Conservation (phyloP, 1,140 invertebrate species). For the Hormaphis cornu region DNA sequence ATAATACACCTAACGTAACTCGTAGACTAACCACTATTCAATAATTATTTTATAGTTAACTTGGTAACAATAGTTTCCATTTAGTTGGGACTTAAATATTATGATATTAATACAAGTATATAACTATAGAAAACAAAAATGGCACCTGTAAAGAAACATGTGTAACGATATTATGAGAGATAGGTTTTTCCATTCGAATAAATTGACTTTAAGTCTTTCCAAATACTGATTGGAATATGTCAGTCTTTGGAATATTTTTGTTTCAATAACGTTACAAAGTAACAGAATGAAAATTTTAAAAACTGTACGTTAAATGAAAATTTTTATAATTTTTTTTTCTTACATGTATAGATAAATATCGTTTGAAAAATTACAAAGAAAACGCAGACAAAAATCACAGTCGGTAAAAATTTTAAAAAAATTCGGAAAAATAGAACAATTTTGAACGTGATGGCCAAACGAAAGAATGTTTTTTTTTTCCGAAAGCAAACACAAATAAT, state of each 20-base stretch:
- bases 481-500: background rate
- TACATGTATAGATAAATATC: background rate
- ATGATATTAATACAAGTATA: slow-evolving; percentile 3
- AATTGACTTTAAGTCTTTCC: slow-evolving; percentile 30
- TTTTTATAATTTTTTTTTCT: background rate
- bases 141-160: slow-evolving; percentile 29
- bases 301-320: background rate
- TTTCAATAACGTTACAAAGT: slow-evolving; percentile 27
- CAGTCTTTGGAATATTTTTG: slow-evolving; percentile 31
- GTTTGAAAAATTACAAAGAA: slow-evolving; percentile 18
- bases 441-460: background rate
- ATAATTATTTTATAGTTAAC: slow-evolving; percentile 26
- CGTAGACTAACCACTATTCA: slow-evolving; percentile 11
- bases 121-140: slow-evolving; percentile 11
- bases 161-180: slow-evolving; percentile 16
- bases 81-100: slow-evolving; percentile 15
- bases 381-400: slow-evolving; percentile 28
- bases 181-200: background rate
- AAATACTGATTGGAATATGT: slow-evolving; percentile 30
- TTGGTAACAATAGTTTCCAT: slow-evolving; percentile 30
- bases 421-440: slow-evolving; percentile 12
- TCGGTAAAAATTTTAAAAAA: slow-evolving; percentile 16
- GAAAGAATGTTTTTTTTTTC: background rate
- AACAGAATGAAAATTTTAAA: slow-evolving; percentile 9
- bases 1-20: slow-evolving; percentile 17